Evolutionary conservation across 2,797 vertebrate species (phyloP), one percentile per base, ranked within the genome.

Genomic region (Brachyalestes nurse): DNA sequence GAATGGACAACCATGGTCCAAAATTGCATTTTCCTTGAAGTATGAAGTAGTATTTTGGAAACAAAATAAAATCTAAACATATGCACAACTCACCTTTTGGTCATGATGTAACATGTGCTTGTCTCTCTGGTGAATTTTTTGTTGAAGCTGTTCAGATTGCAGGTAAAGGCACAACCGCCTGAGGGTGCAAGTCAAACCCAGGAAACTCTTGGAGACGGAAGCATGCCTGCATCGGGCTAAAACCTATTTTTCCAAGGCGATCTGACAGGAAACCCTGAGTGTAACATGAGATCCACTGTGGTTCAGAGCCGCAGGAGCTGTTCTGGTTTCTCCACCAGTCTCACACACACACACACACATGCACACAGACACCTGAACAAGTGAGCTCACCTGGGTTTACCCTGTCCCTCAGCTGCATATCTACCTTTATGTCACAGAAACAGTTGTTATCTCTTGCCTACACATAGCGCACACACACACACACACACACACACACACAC

Each of bases 241-340:
- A 78, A 81, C 55, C 75, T 75, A 71, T 78, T 84, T 84, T 81
- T 78, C 72, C 19, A 74, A 58, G 23, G 47, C 71, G 55, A 78
- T 75, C 71, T 75, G 77, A 81, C 65, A 73, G 80, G 45, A 51
- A 90, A 84, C 84, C 86, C 74, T 13, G 45, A 70, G 80, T 71
- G 82, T 85, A 82, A 83, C 87, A 72, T 34, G 71, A 85, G 83
- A 85, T 82, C 88, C 60, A n/a, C 85, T 62, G 88, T 38, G 88
- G 86, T 85, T 87, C 86, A 80, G 85, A 77, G 86, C 91, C 88
- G 78, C 75, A 86, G 88, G 91, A 90, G 85, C 89, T 91, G 85
- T 88, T 91, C 86, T 86, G 89, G 88, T 93, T 91, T 93, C 90
- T 91, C 87, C 87, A 88, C 88, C 90, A 90, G 92, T 23, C 72